Conservation (phyloP, 2,113 vertebrate species). For the Rafetus swinhoei region DNA sequence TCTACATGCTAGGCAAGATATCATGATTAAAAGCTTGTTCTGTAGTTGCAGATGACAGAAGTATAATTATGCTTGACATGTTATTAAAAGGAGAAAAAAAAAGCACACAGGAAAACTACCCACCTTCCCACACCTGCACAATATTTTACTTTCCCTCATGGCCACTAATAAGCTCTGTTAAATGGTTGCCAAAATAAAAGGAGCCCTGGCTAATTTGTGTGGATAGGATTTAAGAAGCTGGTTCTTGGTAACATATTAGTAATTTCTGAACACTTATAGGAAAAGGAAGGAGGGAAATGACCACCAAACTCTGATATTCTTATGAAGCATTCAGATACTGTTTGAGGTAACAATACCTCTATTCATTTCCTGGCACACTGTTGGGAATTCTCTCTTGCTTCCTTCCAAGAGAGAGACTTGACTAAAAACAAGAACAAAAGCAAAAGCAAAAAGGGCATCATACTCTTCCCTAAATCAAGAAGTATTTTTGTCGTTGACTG, state of each 20-base stretch:
- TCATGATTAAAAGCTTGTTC: conserved; percentile 58
- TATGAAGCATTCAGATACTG: conserved; percentile 57
- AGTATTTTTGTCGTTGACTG: conserved; percentile 42
- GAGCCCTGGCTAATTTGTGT: conserved; percentile 51
- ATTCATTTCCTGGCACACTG: conserved; percentile 62
- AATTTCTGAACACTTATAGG: conserved; percentile 68
- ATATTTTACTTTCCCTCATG: background rate
- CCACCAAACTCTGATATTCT: conserved; percentile 54
- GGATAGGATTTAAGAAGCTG: conserved; percentile 61
- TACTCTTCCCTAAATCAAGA: conserved; percentile 47
- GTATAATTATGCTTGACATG: conserved; percentile 57
- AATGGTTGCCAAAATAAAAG: conserved; percentile 42
- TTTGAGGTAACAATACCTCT: conserved; percentile 68
- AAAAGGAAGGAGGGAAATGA: conserved; percentile 58
- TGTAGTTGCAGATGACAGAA: conserved; percentile 49
- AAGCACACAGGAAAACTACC: background rate
- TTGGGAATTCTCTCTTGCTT: conserved; percentile 59
- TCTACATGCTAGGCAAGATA: conserved; percentile 46
- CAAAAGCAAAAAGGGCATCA: background rate
- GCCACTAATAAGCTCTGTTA: conserved; percentile 45
- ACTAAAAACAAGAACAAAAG: conserved; percentile 32
- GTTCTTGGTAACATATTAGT: conserved; percentile 66
- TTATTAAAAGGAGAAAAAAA: conserved; percentile 39
- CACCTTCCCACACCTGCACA: conserved; percentile 28
- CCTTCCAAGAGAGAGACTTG: conserved; percentile 29